These are phyloP conservation scores for Latheticus oryzae DNA, from an alignment of 2,888 invertebrate species.

Conservation along the genomic window DNA sequence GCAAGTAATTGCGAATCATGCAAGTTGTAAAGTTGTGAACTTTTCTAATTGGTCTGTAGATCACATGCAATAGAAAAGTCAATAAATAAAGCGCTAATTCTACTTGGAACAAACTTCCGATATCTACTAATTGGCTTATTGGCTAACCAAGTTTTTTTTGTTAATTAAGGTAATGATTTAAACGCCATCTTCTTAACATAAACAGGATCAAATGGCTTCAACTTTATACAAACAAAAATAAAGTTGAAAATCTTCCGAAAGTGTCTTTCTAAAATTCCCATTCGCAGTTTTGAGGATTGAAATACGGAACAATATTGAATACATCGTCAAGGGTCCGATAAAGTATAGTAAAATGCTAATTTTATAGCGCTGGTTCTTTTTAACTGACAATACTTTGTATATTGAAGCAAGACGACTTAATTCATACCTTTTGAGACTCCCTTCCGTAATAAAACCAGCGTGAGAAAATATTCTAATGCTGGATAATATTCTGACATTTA, in stretches of 20 bases:
- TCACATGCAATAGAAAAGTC: conserved; percentile 27
- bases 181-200: no score
- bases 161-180: no score
- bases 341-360: conserved; percentile 6
- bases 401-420: conserved; percentile 2
- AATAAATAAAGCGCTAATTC: conserved; percentile 24
- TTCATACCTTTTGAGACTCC: conserved; percentile 12
- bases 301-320: not conserved
- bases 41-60: conserved; percentile 24
- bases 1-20: conserved; percentile 29
- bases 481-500: conserved; percentile 23
- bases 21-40: conserved; percentile 30
- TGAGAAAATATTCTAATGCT: conserved; percentile 11
- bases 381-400: conserved; percentile 3
- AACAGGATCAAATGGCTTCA: no score
- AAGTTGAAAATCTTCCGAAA: no score
- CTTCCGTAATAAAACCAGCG: conserved; percentile 11
- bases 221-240: no score
- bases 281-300: conserved; percentile 2
- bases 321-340: conserved; percentile 11
- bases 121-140: no score
- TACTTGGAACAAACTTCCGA: no score
- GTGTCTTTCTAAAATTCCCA: not conserved
- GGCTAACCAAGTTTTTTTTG: no score
- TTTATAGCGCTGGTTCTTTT: conserved; percentile 5